These are phyloP conservation scores for Melanaphis sacchari DNA, from an alignment of 1,140 invertebrate species.

Conservation along the genomic window DNA sequence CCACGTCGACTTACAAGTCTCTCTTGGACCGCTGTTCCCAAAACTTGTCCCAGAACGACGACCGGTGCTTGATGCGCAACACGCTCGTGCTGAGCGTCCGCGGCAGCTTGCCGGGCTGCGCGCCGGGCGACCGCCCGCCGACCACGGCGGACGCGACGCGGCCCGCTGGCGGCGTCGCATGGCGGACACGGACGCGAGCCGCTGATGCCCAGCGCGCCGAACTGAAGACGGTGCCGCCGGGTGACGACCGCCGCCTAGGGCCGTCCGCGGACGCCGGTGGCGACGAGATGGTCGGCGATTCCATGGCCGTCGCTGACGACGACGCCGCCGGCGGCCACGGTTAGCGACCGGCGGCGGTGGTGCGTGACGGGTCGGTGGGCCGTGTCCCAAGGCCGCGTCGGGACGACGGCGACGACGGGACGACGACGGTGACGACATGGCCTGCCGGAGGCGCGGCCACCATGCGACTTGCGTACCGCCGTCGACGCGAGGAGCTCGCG, in stretches of 20 bases:
- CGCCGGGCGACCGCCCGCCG: conserved; percentile 57
- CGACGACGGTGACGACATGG: background rate
- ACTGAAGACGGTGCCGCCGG: conserved; percentile 62
- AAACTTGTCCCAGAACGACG: conserved; percentile 83
- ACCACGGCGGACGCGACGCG: conserved; percentile 62
- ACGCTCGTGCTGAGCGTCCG: conserved; percentile 81
- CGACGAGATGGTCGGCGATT: conserved; percentile 63
- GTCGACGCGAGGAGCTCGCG: background rate
- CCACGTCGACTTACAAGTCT: too few relatives aligned
- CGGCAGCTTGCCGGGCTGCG: conserved; percentile 68
- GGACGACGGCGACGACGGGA: conserved; percentile 59
- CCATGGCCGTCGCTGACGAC: conserved; percentile 61
- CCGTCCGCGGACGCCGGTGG: conserved; percentile 62
- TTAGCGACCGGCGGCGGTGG: background rate
- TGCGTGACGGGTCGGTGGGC: conserved; percentile 60
- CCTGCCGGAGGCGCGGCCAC: background rate
- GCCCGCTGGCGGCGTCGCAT: conserved; percentile 60
- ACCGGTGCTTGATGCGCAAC: conserved; percentile 75
- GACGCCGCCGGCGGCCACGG: conserved; percentile 63
- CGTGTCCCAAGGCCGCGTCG: conserved; percentile 38
- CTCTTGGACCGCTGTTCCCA: conserved; percentile 73
- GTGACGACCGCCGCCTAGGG: conserved; percentile 62
- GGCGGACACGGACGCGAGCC: conserved; percentile 61
- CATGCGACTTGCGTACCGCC: background rate
- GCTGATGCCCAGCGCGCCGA: conserved; percentile 59